phyloP scores from a whole-genome alignment of 1,140 invertebrate species.

The Zelostemma sp. region DNA sequence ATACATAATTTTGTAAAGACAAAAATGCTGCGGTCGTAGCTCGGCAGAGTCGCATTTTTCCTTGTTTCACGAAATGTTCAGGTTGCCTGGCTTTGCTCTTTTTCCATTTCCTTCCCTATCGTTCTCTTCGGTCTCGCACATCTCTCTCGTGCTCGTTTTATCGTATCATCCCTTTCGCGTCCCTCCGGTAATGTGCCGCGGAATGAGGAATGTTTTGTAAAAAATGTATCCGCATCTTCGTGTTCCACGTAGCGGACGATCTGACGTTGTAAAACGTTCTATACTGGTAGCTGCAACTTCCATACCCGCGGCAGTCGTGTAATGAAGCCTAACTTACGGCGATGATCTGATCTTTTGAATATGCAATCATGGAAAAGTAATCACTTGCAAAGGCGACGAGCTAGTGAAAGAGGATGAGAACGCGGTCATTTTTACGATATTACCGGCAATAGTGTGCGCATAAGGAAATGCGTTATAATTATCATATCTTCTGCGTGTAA shows the following conservation, averaged over 20 bases:
- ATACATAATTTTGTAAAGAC: conserved; percentile 72
- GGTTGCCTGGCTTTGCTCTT: conserved; percentile 53
- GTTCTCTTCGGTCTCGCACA: conserved; percentile 27
- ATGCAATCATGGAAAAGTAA: conserved; percentile 44
- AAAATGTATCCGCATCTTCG: conserved; percentile 66
- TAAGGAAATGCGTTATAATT: conserved; percentile 21
- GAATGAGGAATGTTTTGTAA: conserved; percentile 70
- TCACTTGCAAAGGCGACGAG: conserved; percentile 36
- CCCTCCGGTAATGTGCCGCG: conserved; percentile 62
- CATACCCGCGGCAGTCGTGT: conserved; percentile 40
- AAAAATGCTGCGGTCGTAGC: conserved; percentile 70
- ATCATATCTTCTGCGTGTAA: conserved; percentile 28
- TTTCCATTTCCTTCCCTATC: conserved; percentile 38
- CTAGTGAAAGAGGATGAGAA: conserved; percentile 29
- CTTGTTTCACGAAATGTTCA: conserved; percentile 70
- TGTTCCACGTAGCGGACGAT: conserved; percentile 45
- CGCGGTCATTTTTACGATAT: conserved; percentile 7
- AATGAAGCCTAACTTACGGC: conserved; percentile 44
- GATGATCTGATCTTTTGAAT: conserved; percentile 46
- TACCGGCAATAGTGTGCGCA: neutral
- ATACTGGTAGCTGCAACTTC: conserved; percentile 15
- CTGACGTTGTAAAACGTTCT: conserved; percentile 35
- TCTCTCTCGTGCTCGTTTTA: conserved; percentile 48
- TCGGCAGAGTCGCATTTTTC: conserved; percentile 68
- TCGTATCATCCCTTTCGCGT: conserved; percentile 53